Base-by-base conservation (phyloP, 2,797 vertebrate genomes). In the Agapornis canus region DNA sequence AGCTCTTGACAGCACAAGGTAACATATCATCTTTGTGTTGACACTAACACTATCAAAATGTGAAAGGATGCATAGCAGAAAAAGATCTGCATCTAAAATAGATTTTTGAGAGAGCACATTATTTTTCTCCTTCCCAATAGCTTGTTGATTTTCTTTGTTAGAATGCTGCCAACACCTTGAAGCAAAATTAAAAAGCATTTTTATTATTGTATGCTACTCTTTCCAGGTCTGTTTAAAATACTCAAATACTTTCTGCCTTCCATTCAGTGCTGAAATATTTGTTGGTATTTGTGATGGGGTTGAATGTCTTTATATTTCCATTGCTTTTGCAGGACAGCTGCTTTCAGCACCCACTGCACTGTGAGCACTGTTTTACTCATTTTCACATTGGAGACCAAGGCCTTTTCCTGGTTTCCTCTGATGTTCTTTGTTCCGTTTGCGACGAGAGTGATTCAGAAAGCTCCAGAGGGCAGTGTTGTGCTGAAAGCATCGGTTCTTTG, bases 11-110 rank as follows among this genome's bases (percentile, higher is more conserved):
- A 94, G 91, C 82, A 91, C 87, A 94, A 94, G 89, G 77, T 94
- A 97, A 96, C 90, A 79, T 95, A 95, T 96, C 93, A 89, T 89
- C 82, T 94, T 87, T 91, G 88, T 1, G 6, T 84, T 96, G 93
- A 95, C 92, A 95, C 45, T 96, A 96, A 95, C 95, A 85, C 86
- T 90, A 94, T 87, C 77, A 95, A 93, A 94, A 94, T 93, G 81
- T 76, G 91, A 92, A 94, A 86, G 61, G 81, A 94, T 64, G 72
- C 65, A 90, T 20, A 92, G 43, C 64, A 89, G 80, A 85, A 92
- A 89, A 92, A 94, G 72, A 90, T 81, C 65, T 59, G 72, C 60
- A 91, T 90, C 71, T 61, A 86, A 94, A 95, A 92, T 60, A 92
- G 92, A 86, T 85, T 94, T 94, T 90, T 86, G 79, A 86, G 52